phyloP scores from a whole-genome alignment of 1,140 invertebrate genomes.

The Papilio dardanus region DNA sequence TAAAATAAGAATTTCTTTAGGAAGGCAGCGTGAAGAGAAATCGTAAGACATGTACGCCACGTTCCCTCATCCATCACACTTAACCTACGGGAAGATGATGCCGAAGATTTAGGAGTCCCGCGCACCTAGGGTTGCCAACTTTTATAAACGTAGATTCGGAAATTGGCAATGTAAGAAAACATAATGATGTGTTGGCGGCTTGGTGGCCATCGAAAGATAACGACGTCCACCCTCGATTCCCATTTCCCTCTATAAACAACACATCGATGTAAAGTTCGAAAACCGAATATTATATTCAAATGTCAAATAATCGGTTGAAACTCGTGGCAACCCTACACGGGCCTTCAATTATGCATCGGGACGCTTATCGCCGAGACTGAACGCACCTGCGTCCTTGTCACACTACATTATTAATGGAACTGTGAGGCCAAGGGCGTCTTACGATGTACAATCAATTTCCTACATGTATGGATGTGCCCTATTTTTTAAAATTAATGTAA shows the following conservation, averaged over 20 bases:
- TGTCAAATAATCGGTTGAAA: not conserved
- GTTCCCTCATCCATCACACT: conserved; percentile 59
- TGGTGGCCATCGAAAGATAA: too few relatives aligned
- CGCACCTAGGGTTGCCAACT: conserved; percentile 52
- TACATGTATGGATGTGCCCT: conserved; percentile 4
- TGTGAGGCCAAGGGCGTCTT: conserved; percentile 41
- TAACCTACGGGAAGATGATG: conserved; percentile 52
- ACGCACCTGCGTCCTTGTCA: conserved; percentile 73
- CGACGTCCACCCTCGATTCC: too few relatives aligned
- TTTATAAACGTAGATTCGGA: not conserved
- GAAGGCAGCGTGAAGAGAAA: conserved; percentile 7
- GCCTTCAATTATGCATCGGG: conserved; percentile 76
- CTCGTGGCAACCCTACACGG: conserved; percentile 43
- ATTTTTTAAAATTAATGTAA: not conserved
- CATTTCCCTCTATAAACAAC: too few relatives aligned
- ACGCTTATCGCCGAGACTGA: conserved; percentile 66
- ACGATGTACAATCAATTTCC: conserved; percentile 35
- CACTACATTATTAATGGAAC: conserved; percentile 74
- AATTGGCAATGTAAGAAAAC: too few relatives aligned
- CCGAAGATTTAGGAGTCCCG: conserved; percentile 59
- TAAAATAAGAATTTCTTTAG: conserved; percentile 33
- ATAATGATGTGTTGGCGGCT: too few relatives aligned
- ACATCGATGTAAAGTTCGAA: too few relatives aligned
- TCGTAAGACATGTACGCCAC: conserved; percentile 27
- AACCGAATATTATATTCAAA: not conserved